Evolutionary conservation across 2,113 vertebrate species (phyloP).

Genomic region (Apteryx owenii): DNA sequence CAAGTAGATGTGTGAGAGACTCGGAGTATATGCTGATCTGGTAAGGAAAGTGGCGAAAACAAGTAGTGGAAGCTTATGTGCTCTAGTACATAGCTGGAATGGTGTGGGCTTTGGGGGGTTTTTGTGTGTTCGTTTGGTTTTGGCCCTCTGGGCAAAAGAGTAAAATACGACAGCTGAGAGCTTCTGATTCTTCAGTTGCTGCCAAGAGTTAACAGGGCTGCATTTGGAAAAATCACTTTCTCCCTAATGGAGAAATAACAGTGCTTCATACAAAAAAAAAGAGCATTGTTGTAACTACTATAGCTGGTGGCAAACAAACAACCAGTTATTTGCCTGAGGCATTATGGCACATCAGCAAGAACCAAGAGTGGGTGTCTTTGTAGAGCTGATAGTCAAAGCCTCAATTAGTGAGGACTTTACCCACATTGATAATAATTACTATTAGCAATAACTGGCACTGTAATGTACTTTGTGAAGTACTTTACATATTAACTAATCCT

Average conservation of each 20-base stretch:
- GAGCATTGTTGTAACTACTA: not conserved
- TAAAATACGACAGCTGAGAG: not conserved
- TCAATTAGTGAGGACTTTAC: slow-evolving; percentile 21
- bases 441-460: not conserved
- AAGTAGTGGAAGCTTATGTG: not conserved
- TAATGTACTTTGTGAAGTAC: not conserved
- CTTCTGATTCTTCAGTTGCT: not conserved
- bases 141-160: not conserved
- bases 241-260: not conserved
- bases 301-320: slow-evolving; percentile 23
- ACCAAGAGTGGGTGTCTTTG: slow-evolving; percentile 28
- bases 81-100: not conserved
- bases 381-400: slow-evolving; percentile 6
- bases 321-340: slow-evolving; percentile 28
- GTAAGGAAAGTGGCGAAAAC: not conserved
- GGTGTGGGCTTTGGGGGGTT: not conserved
- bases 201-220: slow-evolving; percentile 22
- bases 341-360: not conserved
- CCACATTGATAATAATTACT: not conserved
- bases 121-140: not conserved
- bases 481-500: not conserved
- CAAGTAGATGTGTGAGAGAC: not conserved
- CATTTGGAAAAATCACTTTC: not conserved
- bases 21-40: not conserved
- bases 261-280: not conserved